A percentile compares a stretch with the other conserved stretches of the same genome.
phyloP scores from a whole-genome alignment of 2,797 vertebrate species.

The Eleutherodactylus coqui region DNA sequence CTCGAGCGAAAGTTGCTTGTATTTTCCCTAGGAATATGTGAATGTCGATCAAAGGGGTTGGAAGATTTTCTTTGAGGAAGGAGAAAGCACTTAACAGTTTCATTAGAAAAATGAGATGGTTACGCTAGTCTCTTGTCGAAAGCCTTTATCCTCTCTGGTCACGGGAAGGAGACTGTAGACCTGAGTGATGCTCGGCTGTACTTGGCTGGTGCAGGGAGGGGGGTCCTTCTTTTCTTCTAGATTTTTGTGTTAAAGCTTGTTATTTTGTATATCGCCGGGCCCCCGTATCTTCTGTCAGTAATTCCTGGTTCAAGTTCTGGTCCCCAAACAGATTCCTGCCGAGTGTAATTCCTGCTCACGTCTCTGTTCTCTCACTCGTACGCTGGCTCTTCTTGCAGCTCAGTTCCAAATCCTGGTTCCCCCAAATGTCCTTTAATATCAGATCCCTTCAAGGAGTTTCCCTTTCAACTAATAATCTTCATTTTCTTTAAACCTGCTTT shows the following conservation, averaged over 20 bases:
- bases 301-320: slow-evolving; percentile 11
- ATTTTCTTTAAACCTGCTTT: slow-evolving; percentile 4
- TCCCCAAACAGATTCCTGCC: slow-evolving; percentile 36
- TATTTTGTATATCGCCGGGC: neutral
- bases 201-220: neutral
- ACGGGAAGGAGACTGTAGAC: slow-evolving; percentile 19
- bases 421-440: slow-evolving; percentile 17
- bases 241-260: neutral
- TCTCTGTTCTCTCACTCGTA: slow-evolving; percentile 13
- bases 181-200: slow-evolving; percentile 24
- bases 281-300: neutral
- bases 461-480: slow-evolving; percentile 33
- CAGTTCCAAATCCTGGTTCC: slow-evolving; percentile 22
- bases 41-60: slow-evolving; percentile 34
- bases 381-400: neutral
- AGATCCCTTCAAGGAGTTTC: slow-evolving; percentile 26
- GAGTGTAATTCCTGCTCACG: slow-evolving; percentile 12
- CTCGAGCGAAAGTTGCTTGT: slow-evolving; percentile 59
- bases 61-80: slow-evolving; percentile 28
- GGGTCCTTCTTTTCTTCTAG: neutral
- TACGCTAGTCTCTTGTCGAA: slow-evolving; percentile 45
- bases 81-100: slow-evolving; percentile 55
- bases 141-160: slow-evolving; percentile 37
- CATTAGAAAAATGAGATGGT: slow-evolving; percentile 54
- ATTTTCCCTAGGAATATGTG: slow-evolving; percentile 10